Evolutionary conservation across 2,113 vertebrate species (phyloP).

Genomic region (Zosterops japonicus): DNA sequence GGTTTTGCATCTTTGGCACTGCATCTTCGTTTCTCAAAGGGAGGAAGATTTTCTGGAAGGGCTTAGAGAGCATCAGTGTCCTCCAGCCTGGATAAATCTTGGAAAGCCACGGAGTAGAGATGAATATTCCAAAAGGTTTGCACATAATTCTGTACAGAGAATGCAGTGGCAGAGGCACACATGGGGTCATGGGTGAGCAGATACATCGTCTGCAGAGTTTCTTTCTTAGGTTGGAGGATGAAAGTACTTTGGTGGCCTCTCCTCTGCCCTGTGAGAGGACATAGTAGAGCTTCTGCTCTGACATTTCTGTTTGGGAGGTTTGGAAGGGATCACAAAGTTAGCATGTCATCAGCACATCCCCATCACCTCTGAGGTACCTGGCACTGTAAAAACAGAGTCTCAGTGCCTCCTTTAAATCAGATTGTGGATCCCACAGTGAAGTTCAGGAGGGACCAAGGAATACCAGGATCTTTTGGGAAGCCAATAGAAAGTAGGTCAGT

Average conservation of each 20-base stretch:
- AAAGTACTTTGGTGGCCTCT: neutral
- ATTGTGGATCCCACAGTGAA: neutral
- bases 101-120: neutral
- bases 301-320: neutral
- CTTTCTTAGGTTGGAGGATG: neutral
- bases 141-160: neutral
- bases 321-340: neutral
- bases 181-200: neutral
- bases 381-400: neutral
- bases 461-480: neutral
- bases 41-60: neutral
- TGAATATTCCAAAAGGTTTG: neutral
- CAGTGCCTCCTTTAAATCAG: neutral
- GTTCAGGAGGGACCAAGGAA: neutral
- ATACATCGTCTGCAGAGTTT: neutral
- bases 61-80: neutral
- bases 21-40: neutral
- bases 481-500: neutral
- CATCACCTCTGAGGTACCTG: neutral
- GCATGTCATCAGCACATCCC: neutral
- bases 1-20: neutral
- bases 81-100: neutral
- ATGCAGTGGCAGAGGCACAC: neutral
- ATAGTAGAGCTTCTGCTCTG: neutral
- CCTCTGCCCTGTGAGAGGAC: neutral